Conservation (phyloP, 2,113 vertebrate genomes). For the Panthera uncia region DNA sequence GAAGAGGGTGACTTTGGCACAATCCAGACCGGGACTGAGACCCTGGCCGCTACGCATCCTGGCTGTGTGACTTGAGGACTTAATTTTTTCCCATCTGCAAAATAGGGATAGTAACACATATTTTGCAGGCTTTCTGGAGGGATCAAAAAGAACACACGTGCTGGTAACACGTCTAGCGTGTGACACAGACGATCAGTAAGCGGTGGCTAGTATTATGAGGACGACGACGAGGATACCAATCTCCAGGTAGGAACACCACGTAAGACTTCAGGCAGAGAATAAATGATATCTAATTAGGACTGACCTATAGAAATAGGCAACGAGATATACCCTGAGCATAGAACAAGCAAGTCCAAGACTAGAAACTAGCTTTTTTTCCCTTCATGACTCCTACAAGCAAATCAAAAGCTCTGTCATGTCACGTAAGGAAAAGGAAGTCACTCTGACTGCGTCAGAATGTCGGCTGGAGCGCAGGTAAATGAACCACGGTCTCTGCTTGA, state of each 20-base stretch:
- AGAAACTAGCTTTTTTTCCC: background rate
- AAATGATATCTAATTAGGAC: background rate
- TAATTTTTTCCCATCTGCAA: background rate
- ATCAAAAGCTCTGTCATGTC: background rate
- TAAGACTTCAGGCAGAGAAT: background rate
- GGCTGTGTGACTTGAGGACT: background rate
- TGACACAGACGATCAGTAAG: background rate
- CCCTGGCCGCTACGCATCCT: background rate
- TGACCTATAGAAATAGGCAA: background rate
- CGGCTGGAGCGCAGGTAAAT: background rate
- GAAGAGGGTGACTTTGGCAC: background rate
- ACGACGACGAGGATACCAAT: background rate
- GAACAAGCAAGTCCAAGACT: background rate
- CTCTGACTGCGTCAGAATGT: fast-evolving
- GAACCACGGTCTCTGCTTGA: no score
- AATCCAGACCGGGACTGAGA: background rate
- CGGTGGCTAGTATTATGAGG: background rate
- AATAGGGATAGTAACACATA: background rate
- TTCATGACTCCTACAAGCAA: background rate
- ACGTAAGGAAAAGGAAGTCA: background rate
- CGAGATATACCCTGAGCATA: background rate
- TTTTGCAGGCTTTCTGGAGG: background rate
- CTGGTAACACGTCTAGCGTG: fast-evolving
- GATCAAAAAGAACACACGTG: background rate
- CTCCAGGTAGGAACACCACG: background rate